Conservation (phyloP, 1,140 invertebrate species). For the Coenobita brevimanus region DNA sequence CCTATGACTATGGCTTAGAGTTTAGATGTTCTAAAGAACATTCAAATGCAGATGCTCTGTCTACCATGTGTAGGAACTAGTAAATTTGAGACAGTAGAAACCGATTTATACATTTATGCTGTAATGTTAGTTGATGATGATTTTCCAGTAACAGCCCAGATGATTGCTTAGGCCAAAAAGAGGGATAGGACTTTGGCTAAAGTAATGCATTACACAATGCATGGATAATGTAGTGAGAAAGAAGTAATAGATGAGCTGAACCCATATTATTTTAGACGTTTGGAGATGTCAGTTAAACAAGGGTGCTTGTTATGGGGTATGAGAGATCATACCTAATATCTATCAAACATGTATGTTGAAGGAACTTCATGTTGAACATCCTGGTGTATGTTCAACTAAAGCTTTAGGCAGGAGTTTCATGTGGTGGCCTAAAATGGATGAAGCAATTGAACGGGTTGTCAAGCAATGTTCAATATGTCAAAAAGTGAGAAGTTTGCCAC, state of each 20-base stretch:
- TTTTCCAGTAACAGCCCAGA: background rate
- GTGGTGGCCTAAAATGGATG: too few relatives aligned
- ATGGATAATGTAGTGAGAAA: too few relatives aligned
- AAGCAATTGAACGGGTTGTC: too few relatives aligned
- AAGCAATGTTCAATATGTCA: background rate
- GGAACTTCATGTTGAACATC: background rate
- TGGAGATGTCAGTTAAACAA: background rate
- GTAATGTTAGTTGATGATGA: background rate
- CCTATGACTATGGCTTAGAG: slow-evolving; percentile 3
- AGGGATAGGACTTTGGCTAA: background rate
- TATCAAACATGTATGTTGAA: background rate
- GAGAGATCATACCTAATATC: background rate
- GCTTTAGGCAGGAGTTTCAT: too few relatives aligned
- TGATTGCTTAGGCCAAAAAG: background rate
- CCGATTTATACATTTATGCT: background rate
- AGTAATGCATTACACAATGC: background rate
- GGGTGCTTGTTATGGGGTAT: background rate
- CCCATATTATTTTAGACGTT: background rate
- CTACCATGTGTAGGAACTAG: background rate
- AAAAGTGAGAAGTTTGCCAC: background rate
- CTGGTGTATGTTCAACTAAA: too few relatives aligned
- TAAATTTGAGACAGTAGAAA: too few relatives aligned
- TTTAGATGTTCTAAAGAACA: background rate
- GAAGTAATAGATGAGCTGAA: slow-evolving; percentile 5
- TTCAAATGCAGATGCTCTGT: slow-evolving; percentile 22